phyloP scores from a whole-genome alignment of 2,797 vertebrate species.

The Chiloscyllium punctatum region DNA sequence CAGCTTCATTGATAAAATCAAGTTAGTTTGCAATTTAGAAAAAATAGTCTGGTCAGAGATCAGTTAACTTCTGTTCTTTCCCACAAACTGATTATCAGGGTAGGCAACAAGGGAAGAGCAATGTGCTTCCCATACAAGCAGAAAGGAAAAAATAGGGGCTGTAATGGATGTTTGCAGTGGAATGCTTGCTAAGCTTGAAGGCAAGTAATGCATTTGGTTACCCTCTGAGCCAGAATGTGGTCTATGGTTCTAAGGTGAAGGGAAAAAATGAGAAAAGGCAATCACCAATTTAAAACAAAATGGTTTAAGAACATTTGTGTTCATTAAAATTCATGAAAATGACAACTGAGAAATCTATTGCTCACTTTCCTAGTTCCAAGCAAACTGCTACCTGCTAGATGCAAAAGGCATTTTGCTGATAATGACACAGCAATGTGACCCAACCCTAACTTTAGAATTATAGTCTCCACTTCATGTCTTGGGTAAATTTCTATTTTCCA shows the following conservation, averaged over 20 bases:
- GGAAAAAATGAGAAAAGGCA: neutral
- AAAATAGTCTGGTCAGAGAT: neutral
- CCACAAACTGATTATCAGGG: neutral
- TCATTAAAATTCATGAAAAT: neutral
- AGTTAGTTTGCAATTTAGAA: neutral
- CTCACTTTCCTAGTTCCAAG: neutral
- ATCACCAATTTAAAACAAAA: no score
- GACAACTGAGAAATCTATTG: neutral
- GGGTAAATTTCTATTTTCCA: neutral
- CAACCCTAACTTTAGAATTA: neutral
- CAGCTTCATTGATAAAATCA: constrained; percentile 16
- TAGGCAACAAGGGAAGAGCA: neutral
- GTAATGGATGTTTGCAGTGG: neutral
- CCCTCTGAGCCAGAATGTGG: neutral
- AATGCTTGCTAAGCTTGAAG: neutral
- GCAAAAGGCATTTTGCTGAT: neutral
- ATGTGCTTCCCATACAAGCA: constrained; percentile 28
- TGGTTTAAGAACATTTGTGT: neutral
- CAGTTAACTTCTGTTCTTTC: neutral
- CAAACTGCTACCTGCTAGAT: neutral
- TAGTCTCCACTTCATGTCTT: neutral
- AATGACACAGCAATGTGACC: neutral
- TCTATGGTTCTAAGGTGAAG: neutral
- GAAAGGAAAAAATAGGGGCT: neutral
- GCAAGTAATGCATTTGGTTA: neutral